Evolutionary conservation across 2,797 vertebrate genomes (phyloP).

Genomic region (Tauraco hartlaubi): DNA sequence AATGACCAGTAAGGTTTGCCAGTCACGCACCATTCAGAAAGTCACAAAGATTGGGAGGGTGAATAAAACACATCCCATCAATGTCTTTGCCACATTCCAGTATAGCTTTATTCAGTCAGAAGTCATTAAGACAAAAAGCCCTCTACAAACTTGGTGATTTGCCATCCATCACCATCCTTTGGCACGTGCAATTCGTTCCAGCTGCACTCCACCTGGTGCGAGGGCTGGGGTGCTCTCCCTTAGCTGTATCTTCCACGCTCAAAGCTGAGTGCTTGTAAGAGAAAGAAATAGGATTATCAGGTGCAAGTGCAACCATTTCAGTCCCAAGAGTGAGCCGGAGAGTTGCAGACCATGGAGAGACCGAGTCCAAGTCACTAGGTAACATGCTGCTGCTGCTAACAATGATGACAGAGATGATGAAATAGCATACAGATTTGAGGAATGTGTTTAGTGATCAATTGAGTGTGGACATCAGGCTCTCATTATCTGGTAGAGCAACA

Average conservation of each 20-base stretch:
- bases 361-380: too few relatives aligned
- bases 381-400: background rate
- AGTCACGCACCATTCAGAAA: background rate
- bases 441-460: background rate
- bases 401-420: accelerated
- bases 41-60: background rate
- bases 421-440: background rate
- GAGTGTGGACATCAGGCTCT: background rate
- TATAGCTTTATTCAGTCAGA: background rate
- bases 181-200: background rate
- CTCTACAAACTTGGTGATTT: background rate
- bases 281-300: background rate
- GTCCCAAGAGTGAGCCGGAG: background rate
- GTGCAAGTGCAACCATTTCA: background rate
- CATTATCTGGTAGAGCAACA: background rate
- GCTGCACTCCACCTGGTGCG: background rate
- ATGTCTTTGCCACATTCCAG: background rate
- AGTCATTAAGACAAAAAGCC: background rate
- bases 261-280: background rate
- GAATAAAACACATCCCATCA: background rate
- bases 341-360: background rate
- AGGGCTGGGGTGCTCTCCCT: background rate
- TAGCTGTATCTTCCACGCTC: background rate
- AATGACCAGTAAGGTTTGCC: background rate
- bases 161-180: background rate